Evolutionary conservation across 1,140 invertebrate species (phyloP).

Genomic region (Maniola jurtina): DNA sequence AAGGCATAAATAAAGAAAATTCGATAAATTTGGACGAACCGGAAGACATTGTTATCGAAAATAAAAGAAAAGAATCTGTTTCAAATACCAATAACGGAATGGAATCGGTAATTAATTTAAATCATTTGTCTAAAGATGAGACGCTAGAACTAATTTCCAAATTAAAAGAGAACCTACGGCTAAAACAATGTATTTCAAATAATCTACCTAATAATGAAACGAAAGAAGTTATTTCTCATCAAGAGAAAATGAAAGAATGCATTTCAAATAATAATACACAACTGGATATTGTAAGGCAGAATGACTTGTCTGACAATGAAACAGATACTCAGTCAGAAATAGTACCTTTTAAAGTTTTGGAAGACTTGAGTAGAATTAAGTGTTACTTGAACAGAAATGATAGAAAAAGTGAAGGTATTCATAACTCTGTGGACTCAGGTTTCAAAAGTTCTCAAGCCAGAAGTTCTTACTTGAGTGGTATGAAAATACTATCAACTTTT

Average conservation of each 20-base stretch:
- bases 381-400: slow-evolving; percentile 37
- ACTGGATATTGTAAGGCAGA: not conserved
- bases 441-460: slow-evolving; percentile 38
- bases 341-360: slow-evolving; percentile 47
- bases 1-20: too few relatives aligned
- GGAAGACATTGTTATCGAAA: too few relatives aligned
- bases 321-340: slow-evolving; percentile 35
- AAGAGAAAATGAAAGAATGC: not conserved
- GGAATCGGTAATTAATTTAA: too few relatives aligned
- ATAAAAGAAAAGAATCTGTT: not conserved
- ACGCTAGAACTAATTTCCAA: not conserved
- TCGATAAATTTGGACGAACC: too few relatives aligned
- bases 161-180: not conserved
- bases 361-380: slow-evolving; percentile 48
- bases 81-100: too few relatives aligned
- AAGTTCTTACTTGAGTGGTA: slow-evolving; percentile 33
- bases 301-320: not conserved
- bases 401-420: not conserved
- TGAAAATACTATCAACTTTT: slow-evolving; percentile 7
- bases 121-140: not conserved
- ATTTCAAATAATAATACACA: slow-evolving; percentile 2
- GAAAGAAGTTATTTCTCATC: not conserved
- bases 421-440: slow-evolving; percentile 33
- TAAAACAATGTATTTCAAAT: not conserved
- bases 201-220: not conserved